phyloP scores from a whole-genome alignment of 2,888 invertebrate genomes.

The Lithophane leautieri region DNA sequence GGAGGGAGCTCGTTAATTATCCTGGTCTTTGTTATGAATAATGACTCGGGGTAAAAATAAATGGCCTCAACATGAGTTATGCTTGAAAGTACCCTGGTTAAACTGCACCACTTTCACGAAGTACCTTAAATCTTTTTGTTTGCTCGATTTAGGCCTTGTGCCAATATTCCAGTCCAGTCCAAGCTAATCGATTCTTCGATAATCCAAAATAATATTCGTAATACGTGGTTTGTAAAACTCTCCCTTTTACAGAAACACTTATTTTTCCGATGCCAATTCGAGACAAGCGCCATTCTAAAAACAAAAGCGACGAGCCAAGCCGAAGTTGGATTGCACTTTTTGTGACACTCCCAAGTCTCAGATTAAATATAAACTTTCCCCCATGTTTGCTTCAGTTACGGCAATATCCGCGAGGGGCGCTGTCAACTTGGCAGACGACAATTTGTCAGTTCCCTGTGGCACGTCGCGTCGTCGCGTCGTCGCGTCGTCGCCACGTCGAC shows the following conservation, averaged over 20 bases:
- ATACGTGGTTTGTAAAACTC: conserved; percentile 33
- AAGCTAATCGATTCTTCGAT: neutral
- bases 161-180: neutral
- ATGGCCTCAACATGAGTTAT: neutral
- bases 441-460: conserved; percentile 72
- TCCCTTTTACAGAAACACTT: conserved; percentile 36
- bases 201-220: conserved; percentile 25
- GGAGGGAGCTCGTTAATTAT: conserved; percentile 49
- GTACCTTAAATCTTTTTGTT: neutral
- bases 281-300: conserved; percentile 67
- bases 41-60: conserved; percentile 21
- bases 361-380: conserved; percentile 83
- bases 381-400: conserved; percentile 71
- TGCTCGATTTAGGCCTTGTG: neutral
- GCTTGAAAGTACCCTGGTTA: conserved; percentile 1
- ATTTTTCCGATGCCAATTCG: conserved; percentile 58
- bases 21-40: conserved; percentile 42
- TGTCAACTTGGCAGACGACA: conserved; percentile 74
- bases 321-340: conserved; percentile 75
- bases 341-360: conserved; percentile 69
- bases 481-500: conserved; percentile 50
- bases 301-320: conserved; percentile 69
- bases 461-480: conserved; percentile 53
- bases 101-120: too few species aligned
- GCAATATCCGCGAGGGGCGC: conserved; percentile 75